Base-by-base conservation (phyloP, 2,888 invertebrate species). In the Lacanobia wlatinum region DNA sequence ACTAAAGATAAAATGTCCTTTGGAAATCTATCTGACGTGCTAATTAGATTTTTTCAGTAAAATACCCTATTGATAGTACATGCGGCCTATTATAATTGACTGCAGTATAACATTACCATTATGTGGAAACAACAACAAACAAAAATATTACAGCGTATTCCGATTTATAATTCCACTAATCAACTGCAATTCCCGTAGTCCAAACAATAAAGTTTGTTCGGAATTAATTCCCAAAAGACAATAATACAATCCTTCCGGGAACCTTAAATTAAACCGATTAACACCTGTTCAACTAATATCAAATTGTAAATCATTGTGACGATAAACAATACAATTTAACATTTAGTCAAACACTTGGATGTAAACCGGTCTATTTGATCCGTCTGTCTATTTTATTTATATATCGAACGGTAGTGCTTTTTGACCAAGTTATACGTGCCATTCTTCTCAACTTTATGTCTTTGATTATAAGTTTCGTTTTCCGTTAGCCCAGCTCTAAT, bases 221-320 rank as follows among this genome's bases (percentile, higher is more conserved):
- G 9, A 5, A 28, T 16, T 64, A 77, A 48, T 63, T 63, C 8
- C 64, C 52, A 62, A 80, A 18, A 58, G 23, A 52, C 55, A 75
- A 40, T n/a, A 28, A n/a, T 18, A 12, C 2, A 7, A 79, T 18
- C 48, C 68, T 80, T 55, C 55, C 43, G 62, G 59, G 68, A 71
- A 55, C 63, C n/a, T 46, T 81, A 61, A 70, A 72, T 72, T 40
- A 69, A 23, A 38, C 34, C 8, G 80, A 70, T 79, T 83, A 59
- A 72, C 84, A 72, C 59, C 71, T 67, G 69, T 58, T 71, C 18
- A 66, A 23, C 63, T 69, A 67, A 76, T 70, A 68, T 65, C 76
- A 66, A 72, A 64, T 50, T 71, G 46, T 83, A 76, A 81, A 80
- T 81, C 60, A 65, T 67, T 67, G 46, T 58, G 23, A 61, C 76